Evolutionary conservation across 2,797 vertebrate genomes (phyloP).

Genomic region (Ispidina lecontei): DNA sequence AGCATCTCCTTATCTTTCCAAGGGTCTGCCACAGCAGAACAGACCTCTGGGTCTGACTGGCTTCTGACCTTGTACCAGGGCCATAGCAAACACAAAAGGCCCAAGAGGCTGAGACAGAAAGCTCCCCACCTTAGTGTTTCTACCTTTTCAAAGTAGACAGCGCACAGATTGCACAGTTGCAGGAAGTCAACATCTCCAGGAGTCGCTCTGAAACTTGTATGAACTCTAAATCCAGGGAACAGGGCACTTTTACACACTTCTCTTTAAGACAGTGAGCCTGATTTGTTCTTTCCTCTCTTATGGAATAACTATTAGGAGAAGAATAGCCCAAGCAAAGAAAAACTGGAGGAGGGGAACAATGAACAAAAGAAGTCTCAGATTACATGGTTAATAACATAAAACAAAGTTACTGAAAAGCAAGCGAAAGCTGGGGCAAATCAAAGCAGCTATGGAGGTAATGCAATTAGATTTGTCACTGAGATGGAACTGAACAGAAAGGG

Average conservation of each 20-base stretch:
- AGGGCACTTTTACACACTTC: background rate
- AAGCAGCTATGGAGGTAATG: background rate
- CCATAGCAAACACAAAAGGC: background rate
- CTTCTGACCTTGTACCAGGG: background rate
- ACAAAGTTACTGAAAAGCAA: constrained; percentile 1
- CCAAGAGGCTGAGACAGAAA: background rate
- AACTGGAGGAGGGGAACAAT: background rate
- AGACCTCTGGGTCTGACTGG: background rate
- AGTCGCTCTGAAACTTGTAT: background rate
- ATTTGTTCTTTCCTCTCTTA: background rate
- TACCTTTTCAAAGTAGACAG: background rate
- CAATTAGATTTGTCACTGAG: constrained; percentile 27
- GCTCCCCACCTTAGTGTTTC: background rate
- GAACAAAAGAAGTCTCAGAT: background rate
- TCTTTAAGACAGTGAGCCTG: background rate
- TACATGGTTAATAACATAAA: background rate
- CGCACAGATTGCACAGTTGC: background rate
- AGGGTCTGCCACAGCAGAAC: background rate
- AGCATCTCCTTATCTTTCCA: background rate
- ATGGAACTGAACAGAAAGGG: constrained; percentile 17
- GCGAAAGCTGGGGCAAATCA: background rate
- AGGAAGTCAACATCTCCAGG: background rate
- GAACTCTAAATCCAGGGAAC: background rate
- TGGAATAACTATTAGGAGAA: background rate
- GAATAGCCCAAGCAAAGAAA: background rate